Percentiles rank a stretch among this genome's conserved stretches.
Evolutionary conservation across 2,113 vertebrate genomes (phyloP).

Genomic region (Pseudorectes ferrugineus): DNA sequence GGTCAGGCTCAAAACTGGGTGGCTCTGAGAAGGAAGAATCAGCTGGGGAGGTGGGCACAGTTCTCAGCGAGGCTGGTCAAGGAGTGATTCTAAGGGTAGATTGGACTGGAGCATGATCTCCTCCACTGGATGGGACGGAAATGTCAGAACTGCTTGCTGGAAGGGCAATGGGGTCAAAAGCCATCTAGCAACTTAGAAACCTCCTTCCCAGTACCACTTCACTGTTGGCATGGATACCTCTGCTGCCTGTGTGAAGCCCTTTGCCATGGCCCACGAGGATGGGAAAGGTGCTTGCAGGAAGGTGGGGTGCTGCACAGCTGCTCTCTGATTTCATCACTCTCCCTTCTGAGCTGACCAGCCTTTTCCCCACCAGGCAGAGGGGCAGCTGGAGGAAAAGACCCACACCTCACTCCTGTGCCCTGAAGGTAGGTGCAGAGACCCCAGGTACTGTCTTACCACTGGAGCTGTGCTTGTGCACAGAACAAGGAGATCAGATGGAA

Average conservation of each 20-base stretch:
- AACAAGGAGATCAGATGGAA: background rate
- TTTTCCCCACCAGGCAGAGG: slow-evolving; percentile 42
- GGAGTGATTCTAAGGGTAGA: background rate
- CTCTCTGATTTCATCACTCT: background rate
- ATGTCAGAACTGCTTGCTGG: background rate
- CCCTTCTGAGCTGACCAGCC: background rate
- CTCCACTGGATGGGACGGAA: background rate
- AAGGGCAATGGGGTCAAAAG: background rate
- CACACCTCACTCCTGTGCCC: slow-evolving; percentile 50
- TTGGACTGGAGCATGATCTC: background rate
- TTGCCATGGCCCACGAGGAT: background rate
- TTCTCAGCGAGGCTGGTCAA: background rate
- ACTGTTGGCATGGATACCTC: no score
- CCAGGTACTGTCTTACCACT: background rate
- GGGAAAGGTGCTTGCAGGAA: background rate
- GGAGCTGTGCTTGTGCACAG: background rate
- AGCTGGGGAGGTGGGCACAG: accelerated
- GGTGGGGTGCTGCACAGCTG: background rate
- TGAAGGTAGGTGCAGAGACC: slow-evolving; percentile 16
- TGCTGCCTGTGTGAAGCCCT: background rate
- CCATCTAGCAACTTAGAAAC: background rate
- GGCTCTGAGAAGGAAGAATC: background rate
- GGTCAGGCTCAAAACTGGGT: background rate
- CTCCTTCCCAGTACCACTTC: background rate
- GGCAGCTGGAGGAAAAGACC: slow-evolving; percentile 50